Conservation (phyloP, 2,113 vertebrate species). For the Falcunculus frontatus region DNA sequence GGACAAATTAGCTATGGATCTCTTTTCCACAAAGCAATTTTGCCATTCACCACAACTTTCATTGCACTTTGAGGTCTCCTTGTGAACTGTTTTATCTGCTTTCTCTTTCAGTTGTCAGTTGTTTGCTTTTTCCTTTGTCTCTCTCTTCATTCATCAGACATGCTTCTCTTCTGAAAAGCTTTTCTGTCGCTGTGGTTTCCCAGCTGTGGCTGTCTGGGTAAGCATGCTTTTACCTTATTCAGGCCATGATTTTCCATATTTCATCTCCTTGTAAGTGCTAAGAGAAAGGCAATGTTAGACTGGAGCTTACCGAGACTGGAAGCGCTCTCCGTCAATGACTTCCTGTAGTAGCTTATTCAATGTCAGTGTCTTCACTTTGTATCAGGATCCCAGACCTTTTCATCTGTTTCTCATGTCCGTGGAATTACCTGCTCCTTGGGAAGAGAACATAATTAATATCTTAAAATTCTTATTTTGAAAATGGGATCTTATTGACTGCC, state of each 20-base stretch:
- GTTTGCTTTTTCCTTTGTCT: not conserved
- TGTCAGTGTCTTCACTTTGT: not conserved
- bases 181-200: not conserved
- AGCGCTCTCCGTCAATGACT: not conserved
- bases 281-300: not conserved
- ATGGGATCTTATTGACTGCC: not conserved
- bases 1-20: not conserved
- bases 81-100: not conserved
- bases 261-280: not conserved
- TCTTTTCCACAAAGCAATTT: not conserved
- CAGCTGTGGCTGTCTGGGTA: not conserved
- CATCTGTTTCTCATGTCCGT: not conserved
- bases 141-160: not conserved
- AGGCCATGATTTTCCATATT: not conserved
- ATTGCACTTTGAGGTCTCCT: not conserved
- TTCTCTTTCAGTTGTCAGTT: not conserved
- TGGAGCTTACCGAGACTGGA: fast-evolving
- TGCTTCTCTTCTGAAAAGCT: not conserved
- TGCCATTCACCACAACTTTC: not conserved
- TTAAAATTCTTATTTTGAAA: not conserved
- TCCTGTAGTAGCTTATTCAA: not conserved
- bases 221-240: not conserved
- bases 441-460: not conserved
- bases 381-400: not conserved
- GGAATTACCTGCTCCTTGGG: not conserved